Evolutionary conservation across 2,888 invertebrate genomes (phyloP).

Genomic region (Spatulosminthurus flaviceps): DNA sequence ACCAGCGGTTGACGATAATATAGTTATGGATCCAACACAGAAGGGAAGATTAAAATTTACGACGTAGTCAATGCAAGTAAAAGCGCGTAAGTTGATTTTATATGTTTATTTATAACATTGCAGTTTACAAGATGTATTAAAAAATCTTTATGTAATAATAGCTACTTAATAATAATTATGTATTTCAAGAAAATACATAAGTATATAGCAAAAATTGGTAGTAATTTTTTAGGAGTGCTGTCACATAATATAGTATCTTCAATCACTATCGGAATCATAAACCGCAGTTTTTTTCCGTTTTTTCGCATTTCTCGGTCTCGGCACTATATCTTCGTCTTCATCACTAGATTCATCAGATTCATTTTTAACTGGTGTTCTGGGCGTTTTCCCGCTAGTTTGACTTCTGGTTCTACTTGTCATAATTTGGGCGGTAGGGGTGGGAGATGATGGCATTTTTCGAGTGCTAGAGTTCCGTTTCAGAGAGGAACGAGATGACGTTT

Average conservation of each 20-base stretch:
- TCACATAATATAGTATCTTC: background rate
- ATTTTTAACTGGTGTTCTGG: slow-evolving; percentile 52
- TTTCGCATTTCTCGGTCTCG: slow-evolving; percentile 78
- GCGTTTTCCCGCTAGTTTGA: slow-evolving; percentile 60
- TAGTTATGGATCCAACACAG: too few species aligned
- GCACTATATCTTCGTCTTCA: slow-evolving; percentile 78
- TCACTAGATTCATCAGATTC: slow-evolving; percentile 65
- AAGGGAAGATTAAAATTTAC: too few species aligned
- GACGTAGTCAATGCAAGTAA: too few species aligned
- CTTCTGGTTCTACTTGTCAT: slow-evolving; percentile 57
- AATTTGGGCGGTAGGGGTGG: slow-evolving; percentile 43
- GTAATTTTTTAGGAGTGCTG: background rate
- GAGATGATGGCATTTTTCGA: slow-evolving; percentile 48
- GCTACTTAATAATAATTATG: background rate
- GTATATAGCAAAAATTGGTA: slow-evolving; percentile 16
- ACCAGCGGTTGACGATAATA: too few species aligned
- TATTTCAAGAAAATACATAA: slow-evolving; percentile 22
- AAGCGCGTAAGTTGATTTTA: too few species aligned
- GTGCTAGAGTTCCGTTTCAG: slow-evolving; percentile 48
- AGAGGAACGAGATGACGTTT: slow-evolving; percentile 65
- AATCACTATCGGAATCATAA: slow-evolving; percentile 46
- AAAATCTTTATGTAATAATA: background rate
- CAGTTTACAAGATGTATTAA: background rate
- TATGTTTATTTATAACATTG: too few species aligned
- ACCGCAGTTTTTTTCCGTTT: slow-evolving; percentile 67